These are phyloP conservation scores for Chiloscyllium punctatum DNA, from an alignment of 2,797 vertebrate genomes.

Conservation along the genomic window DNA sequence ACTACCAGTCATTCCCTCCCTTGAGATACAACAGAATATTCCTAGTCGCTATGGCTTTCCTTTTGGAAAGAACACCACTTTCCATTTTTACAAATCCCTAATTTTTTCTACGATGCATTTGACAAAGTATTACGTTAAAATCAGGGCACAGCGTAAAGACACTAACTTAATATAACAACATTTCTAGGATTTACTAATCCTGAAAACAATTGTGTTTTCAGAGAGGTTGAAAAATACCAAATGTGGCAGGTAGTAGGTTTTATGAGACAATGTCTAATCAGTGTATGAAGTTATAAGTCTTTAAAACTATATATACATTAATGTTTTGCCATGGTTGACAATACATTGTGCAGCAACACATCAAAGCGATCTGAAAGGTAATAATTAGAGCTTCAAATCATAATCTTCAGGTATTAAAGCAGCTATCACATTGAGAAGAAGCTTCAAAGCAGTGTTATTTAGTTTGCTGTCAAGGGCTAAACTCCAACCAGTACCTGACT, in stretches of 20 bases:
- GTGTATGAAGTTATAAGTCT: slow-evolving; percentile 9
- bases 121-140: background rate
- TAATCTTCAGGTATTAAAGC: slow-evolving; percentile 21
- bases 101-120: background rate
- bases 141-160: background rate
- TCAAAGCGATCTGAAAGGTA: slow-evolving; percentile 31
- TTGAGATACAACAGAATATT: background rate
- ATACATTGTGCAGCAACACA: background rate
- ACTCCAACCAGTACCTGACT: background rate
- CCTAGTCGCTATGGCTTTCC: background rate
- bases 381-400: slow-evolving; percentile 32
- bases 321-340: slow-evolving; percentile 5
- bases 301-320: slow-evolving; percentile 21
- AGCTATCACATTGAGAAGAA: slow-evolving; percentile 10
- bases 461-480: background rate
- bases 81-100: background rate
- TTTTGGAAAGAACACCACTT: background rate
- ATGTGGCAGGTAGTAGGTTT: background rate
- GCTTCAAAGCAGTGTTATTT: slow-evolving; percentile 24
- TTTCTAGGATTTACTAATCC: background rate
- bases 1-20: background rate
- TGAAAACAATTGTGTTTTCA: background rate
- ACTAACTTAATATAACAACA: background rate
- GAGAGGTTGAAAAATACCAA: background rate
- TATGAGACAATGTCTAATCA: slow-evolving; percentile 22